Conservation (phyloP, 2,113 vertebrate species). For the Melospiza melodia region DNA sequence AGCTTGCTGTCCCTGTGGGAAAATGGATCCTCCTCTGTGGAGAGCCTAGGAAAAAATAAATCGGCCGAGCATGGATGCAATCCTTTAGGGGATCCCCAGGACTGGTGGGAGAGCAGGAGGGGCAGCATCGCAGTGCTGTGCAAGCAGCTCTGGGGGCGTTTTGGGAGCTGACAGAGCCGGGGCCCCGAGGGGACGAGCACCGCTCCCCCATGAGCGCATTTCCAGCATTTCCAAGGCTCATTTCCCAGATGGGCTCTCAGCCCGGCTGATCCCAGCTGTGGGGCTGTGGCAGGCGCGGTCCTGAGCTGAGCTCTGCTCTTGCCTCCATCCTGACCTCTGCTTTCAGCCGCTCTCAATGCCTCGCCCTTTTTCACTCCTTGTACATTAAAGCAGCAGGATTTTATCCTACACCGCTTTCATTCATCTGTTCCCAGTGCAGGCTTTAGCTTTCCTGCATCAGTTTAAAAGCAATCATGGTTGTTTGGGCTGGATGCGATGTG, state of each 20-base stretch:
- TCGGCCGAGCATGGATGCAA: fast-evolving
- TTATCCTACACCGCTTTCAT: neutral
- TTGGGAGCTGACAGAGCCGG: neutral
- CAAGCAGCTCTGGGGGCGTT: neutral
- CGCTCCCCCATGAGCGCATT: neutral
- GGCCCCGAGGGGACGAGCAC: fast-evolving
- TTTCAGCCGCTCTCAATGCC: neutral
- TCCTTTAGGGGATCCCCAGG: neutral
- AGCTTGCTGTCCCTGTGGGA: neutral
- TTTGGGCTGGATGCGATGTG: neutral
- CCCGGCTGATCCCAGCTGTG: neutral
- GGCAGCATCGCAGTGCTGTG: neutral
- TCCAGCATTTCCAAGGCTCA: neutral
- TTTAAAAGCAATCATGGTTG: neutral
- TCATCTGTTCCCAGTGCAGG: neutral
- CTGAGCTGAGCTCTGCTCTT: neutral
- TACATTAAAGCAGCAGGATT: neutral
- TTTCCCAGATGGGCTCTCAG: neutral
- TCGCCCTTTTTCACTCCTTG: fast-evolving
- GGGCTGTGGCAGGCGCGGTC: too few relatives aligned
- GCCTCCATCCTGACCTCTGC: neutral
- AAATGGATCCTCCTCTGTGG: neutral
- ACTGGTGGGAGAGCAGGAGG: neutral
- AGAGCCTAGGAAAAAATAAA: neutral
- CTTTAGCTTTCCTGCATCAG: neutral